Conservation (phyloP, 2,888 invertebrate genomes). For the Polyploca ridens region DNA sequence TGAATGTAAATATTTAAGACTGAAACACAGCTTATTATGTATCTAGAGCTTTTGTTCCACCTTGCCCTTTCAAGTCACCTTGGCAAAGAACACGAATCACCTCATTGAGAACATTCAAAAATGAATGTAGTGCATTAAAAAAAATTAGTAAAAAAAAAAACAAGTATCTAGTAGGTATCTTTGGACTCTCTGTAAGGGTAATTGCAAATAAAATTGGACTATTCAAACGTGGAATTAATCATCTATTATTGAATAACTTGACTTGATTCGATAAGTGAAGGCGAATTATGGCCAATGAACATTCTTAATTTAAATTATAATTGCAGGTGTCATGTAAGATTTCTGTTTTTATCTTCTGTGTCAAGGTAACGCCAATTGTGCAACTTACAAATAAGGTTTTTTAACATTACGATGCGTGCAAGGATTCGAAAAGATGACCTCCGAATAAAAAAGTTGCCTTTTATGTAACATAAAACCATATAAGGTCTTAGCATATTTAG, state of each 20-base stretch:
- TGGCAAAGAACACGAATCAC: neutral
- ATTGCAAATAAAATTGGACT: neutral
- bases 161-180: too few species aligned
- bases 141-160: too few species aligned
- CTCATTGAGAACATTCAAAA: neutral
- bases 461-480: neutral
- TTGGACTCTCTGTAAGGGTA: neutral
- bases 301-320: constrained; percentile 1
- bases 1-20: neutral
- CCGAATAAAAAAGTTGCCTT: constrained; percentile 10
- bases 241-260: neutral
- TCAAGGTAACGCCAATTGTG: constrained; percentile 8
- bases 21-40: neutral
- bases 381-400: neutral
- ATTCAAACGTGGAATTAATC: neutral
- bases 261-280: neutral
- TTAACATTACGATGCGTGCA: neutral
- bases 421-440: constrained; percentile 11
- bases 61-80: constrained; percentile 3
- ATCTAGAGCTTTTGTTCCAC: constrained; percentile 1
- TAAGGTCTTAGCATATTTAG: neutral
- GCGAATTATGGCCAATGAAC: neutral
- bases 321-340: neutral
- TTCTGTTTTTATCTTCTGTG: neutral
- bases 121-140: neutral